Evolutionary conservation across 2,888 invertebrate genomes (phyloP), one percentile per base, ranked within the genome.

Genomic region (Aphidius colemani): DNA sequence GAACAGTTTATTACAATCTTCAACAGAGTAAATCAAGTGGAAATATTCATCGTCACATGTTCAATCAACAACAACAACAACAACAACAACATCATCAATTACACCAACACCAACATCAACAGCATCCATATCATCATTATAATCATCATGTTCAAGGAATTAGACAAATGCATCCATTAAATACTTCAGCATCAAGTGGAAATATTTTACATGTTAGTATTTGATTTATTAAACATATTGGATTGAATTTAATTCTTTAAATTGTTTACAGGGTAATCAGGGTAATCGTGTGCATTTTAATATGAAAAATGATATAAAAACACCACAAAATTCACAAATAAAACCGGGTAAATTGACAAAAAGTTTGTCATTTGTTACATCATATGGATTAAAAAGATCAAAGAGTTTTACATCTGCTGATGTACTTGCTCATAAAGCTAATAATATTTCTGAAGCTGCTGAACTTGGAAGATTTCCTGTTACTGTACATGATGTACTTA

Each of bases 401-500:
- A 94, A 93, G 82, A 93, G 93, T 64, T 82, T 94, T 72, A 92
- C 91, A 8, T 89, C 92, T 0, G 89, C 92, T 0, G 93, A 93
- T 76, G 88, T 90, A 9, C 75, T 87, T 51, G 84, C 85, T 5
- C 81, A 89, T 44, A 90, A 90, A 43, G 89, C 90, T 1, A 74
- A 78, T 56, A 78, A 74, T 53, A 76, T 79, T 49, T 73, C 80
- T 5, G 91, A 91, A 69, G 88, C 90, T 3, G 89, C 91, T 0
- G 92, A 93, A 75, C 85, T 94, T 67, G 92, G 90, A 10, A 88
- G 86, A 75, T 93, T 94, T 79, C 86, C 90, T 41, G 84, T 87
- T 0, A 90, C 91, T 71, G 88, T 93, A 70, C 91, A 92, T 81
- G 86, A 88, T 63, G 86, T 90, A 70, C 86, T 94, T 65, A 89